These are phyloP conservation scores for Oxycera nigricornis DNA, from an alignment of 2,888 invertebrate genomes.

Conservation along the genomic window DNA sequence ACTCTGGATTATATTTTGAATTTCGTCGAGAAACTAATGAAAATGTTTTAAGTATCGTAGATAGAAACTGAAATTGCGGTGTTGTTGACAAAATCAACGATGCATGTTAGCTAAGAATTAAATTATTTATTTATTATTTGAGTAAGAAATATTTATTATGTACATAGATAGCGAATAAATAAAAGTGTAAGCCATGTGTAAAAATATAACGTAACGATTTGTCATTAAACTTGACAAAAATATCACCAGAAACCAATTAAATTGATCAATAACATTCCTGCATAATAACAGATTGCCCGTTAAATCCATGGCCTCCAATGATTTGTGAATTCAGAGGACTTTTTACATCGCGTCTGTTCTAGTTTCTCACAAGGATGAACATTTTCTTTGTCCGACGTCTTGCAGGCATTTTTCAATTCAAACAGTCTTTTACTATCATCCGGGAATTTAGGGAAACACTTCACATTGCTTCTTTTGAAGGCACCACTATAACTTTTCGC, in stretches of 20 bases:
- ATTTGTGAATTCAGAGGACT: not conserved
- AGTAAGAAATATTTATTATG: slow-evolving; percentile 32
- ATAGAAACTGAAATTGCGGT: not conserved
- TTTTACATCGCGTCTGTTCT: not conserved
- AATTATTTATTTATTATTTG: slow-evolving; percentile 31
- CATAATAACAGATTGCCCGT: not conserved
- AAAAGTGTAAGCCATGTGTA: slow-evolving; percentile 2
- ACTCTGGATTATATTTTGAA: slow-evolving; percentile 18
- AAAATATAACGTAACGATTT: not conserved
- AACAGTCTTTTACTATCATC: not conserved
- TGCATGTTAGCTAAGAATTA: not conserved
- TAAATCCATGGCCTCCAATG: slow-evolving; percentile 31
- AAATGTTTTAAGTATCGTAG: not conserved
- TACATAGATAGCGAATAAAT: slow-evolving; percentile 31
- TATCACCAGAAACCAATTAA: slow-evolving; percentile 3
- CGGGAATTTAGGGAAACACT: not conserved
- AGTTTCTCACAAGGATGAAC: not conserved
- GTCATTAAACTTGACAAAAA: slow-evolving; percentile 2
- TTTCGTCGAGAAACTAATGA: slow-evolving; percentile 17
- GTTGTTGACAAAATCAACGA: not conserved
- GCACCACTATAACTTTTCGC: not conserved
- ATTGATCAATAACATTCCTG: no score
- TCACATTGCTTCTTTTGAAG: not conserved
- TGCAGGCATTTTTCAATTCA: not conserved
- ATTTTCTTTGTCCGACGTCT: slow-evolving; percentile 8